phyloP scores from a whole-genome alignment of 2,888 invertebrate genomes.

The Petrophora chlorosata region DNA sequence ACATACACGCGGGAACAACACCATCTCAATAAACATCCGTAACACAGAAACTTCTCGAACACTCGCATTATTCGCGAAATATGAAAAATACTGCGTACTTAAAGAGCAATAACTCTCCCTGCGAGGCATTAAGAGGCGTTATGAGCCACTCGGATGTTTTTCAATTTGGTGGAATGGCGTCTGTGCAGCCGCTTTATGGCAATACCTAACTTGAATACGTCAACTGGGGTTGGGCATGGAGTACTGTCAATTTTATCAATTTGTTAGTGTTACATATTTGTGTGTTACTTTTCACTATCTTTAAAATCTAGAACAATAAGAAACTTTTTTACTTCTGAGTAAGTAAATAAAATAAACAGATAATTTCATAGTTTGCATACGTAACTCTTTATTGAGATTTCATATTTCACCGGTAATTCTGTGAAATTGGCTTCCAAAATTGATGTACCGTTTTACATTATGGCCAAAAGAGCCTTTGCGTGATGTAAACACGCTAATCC shows the following conservation, averaged over 20 bases:
- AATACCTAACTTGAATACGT: constrained; percentile 45
- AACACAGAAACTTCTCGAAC: constrained; percentile 47
- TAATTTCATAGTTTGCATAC: no score
- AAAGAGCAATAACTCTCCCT: constrained; percentile 67
- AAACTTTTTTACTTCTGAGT: no score
- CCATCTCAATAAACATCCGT: constrained; percentile 33
- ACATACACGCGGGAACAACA: constrained; percentile 35
- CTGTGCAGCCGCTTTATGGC: constrained; percentile 59
- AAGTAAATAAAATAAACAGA: no score
- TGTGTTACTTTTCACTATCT: no score
- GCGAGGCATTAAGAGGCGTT: constrained; percentile 75
- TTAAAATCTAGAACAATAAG: no score
- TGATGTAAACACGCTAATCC: constrained; percentile 41
- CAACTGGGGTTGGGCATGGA: constrained; percentile 33
- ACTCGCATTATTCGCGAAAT: constrained; percentile 70
- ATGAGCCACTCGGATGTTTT: constrained; percentile 76
- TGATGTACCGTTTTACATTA: no score
- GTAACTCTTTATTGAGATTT: no score
- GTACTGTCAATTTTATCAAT: constrained; percentile 21
- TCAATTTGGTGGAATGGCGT: constrained; percentile 77
- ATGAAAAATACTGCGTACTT: constrained; percentile 74
- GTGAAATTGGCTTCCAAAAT: no score
- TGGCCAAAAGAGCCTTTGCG: constrained; percentile 1
- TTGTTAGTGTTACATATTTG: constrained; percentile 21
- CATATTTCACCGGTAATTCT: no score